Evolutionary conservation across 2,888 invertebrate genomes (phyloP).

Genomic region (Erebia palarica): DNA sequence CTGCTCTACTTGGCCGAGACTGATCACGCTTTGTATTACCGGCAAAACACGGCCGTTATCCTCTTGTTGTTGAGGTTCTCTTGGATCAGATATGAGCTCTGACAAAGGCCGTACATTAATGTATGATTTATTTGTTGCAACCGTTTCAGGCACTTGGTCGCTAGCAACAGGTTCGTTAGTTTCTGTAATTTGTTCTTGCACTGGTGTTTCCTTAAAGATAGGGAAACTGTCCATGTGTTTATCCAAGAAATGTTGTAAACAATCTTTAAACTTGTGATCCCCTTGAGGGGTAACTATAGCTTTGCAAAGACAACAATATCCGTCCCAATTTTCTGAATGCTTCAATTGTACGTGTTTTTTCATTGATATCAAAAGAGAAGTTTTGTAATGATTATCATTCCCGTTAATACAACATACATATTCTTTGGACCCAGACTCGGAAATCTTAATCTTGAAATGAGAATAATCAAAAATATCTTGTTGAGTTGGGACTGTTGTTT

Average conservation of each 20-base stretch:
- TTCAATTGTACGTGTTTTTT: slow-evolving; percentile 72
- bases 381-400: slow-evolving; percentile 63
- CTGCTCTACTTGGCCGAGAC: slow-evolving; percentile 62
- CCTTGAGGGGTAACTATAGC: slow-evolving; percentile 71
- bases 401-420: slow-evolving; percentile 72
- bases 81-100: slow-evolving; percentile 57
- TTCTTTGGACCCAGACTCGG: slow-evolving; percentile 60
- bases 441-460: slow-evolving; percentile 64
- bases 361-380: slow-evolving; percentile 67
- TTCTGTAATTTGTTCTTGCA: slow-evolving; percentile 28
- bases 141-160: neutral
- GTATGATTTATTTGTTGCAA: slow-evolving; percentile 43
- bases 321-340: slow-evolving; percentile 78
- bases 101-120: slow-evolving; percentile 71
- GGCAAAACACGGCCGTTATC: slow-evolving; percentile 51
- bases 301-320: slow-evolving; percentile 79
- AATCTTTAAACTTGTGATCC: slow-evolving; percentile 61
- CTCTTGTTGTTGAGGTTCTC: slow-evolving; percentile 21
- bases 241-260: slow-evolving; percentile 69
- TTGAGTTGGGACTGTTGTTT: neutral
- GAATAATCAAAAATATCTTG: slow-evolving; percentile 51
- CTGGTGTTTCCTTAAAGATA: slow-evolving; percentile 48
- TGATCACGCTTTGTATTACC: slow-evolving; percentile 80
- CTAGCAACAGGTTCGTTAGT: slow-evolving; percentile 30
- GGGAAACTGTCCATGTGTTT: slow-evolving; percentile 73